phyloP scores from a whole-genome alignment of 2,888 invertebrate genomes.

The Lochmaea crataegi region DNA sequence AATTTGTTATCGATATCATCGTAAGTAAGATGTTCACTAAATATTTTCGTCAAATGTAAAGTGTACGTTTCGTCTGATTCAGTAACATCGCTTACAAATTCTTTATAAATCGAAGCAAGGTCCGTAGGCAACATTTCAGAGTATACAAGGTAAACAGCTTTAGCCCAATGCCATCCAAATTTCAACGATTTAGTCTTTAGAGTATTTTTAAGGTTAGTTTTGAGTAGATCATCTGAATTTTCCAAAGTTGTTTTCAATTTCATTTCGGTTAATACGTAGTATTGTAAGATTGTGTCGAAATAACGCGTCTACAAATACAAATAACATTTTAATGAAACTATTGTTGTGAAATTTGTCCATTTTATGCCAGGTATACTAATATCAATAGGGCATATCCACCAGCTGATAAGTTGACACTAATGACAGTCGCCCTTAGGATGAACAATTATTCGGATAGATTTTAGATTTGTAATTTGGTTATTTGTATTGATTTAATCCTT shows the following conservation, averaged over 20 bases:
- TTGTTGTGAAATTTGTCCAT: neutral
- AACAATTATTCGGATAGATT: too few species aligned
- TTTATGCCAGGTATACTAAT: too few species aligned
- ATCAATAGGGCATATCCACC: too few species aligned
- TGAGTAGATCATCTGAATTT: slow-evolving; percentile 49
- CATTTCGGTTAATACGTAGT: slow-evolving; percentile 51
- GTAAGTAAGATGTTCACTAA: slow-evolving; percentile 52
- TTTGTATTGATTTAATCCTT: too few species aligned
- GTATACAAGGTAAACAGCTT: slow-evolving; percentile 52
- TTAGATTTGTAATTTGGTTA: too few species aligned
- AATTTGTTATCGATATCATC: slow-evolving; percentile 52
- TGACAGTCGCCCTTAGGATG: too few species aligned
- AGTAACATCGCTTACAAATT: slow-evolving; percentile 45
- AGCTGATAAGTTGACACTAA: too few species aligned
- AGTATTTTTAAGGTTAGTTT: slow-evolving; percentile 48
- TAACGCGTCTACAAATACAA: slow-evolving; percentile 60
- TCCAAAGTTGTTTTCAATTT: slow-evolving; percentile 55
- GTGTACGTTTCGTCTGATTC: slow-evolving; percentile 38
- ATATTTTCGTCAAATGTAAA: slow-evolving; percentile 58
- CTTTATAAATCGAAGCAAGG: slow-evolving; percentile 45
- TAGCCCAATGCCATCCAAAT: slow-evolving; percentile 56
- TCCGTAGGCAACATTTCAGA: slow-evolving; percentile 46
- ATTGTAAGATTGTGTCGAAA: slow-evolving; percentile 56
- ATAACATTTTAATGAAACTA: slow-evolving; percentile 35
- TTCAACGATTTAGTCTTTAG: slow-evolving; percentile 48